Base-by-base conservation (phyloP, 2,113 vertebrate genomes). In the Zosterops borbonicus region DNA sequence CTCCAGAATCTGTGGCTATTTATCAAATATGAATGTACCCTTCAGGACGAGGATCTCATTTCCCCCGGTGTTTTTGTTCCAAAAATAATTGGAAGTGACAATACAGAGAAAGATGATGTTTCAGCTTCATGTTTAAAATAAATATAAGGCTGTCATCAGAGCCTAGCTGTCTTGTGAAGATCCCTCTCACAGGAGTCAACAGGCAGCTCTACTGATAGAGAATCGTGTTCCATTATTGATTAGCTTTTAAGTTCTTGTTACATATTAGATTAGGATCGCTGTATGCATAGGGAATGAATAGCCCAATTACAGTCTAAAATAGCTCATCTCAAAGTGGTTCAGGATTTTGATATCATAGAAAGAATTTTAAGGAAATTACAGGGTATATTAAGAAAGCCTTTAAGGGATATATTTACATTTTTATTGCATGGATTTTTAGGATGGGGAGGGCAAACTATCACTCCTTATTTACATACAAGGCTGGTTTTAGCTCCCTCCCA, bases 61-160 rank as follows among this genome's bases (percentile, higher is more conserved):
- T 95, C 92, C 90, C 56, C 78, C 3, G 6, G 78, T 88, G 90
- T 69, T 88, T 91, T 94, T 87, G 92, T 96, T 97, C 94, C 92
- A 95, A 96, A 97, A 98, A 93, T 97, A 97, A 98, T 98, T 98
- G 93, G 78, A 97, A 97, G 95, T 95, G 97, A 97, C 97, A 98
- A 97, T 96, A 97, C 95, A 93, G 97, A 98, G 95, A 95, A 90
- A 95, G 97, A 97, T 90, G 97, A 94, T 94, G 89, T 94, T 96
- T 96, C 97, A 96, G 89, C 97, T 95, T 95, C 78, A 79, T 94
- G 97, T 95, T 96, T 97, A 97, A 98, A 98, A 97, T 97, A 98
- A 98, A 97, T 97, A 98, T 97, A 95, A 97, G 96, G 92, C 95
- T 98, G 95, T 95, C 97, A 95, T 97, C 77, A 59, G 95, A 98